These are phyloP conservation scores for Polypterus senegalus DNA, from an alignment of 2,113 vertebrate genomes.

Conservation along the genomic window DNA sequence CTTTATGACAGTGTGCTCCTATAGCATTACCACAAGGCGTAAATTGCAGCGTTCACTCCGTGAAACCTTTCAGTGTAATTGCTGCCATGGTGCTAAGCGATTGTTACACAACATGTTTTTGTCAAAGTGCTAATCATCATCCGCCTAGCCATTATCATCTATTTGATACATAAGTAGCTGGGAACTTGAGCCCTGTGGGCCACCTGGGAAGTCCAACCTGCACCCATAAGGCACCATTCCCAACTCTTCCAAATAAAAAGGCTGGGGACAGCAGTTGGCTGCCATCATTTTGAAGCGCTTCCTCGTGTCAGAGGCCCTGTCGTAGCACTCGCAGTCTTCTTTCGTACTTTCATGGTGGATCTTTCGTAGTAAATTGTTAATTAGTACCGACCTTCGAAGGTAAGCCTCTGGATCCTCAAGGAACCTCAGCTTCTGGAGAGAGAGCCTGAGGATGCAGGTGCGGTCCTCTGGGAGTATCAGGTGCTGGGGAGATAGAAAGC, in stretches of 20 bases:
- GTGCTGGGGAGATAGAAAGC: constrained; percentile 52
- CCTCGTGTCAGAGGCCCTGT: constrained; percentile 56
- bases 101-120: constrained; percentile 41
- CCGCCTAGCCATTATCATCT: constrained; percentile 63
- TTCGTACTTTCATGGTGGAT: constrained; percentile 83
- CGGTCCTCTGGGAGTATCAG: constrained; percentile 88
- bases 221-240: constrained; percentile 76
- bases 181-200: constrained; percentile 58
- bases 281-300: constrained; percentile 87
- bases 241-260: constrained; percentile 73
- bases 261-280: constrained; percentile 71
- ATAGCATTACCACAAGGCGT: background rate
- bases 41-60: background rate
- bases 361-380: constrained; percentile 96
- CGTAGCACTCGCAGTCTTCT: constrained; percentile 48
- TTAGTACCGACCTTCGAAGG: constrained; percentile 88
- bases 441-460: constrained; percentile 87
- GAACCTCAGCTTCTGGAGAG: constrained; percentile 91
- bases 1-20: background rate
- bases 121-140: constrained; percentile 44
- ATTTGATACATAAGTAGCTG: constrained; percentile 81
- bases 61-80: constrained; percentile 15
- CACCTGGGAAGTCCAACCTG: constrained; percentile 63
- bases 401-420: constrained; percentile 90
- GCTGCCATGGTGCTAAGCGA: constrained; percentile 31